Conservation (phyloP, 64 coral and sea anemone genomes). For the Stichodactyla helianthus region DNA sequence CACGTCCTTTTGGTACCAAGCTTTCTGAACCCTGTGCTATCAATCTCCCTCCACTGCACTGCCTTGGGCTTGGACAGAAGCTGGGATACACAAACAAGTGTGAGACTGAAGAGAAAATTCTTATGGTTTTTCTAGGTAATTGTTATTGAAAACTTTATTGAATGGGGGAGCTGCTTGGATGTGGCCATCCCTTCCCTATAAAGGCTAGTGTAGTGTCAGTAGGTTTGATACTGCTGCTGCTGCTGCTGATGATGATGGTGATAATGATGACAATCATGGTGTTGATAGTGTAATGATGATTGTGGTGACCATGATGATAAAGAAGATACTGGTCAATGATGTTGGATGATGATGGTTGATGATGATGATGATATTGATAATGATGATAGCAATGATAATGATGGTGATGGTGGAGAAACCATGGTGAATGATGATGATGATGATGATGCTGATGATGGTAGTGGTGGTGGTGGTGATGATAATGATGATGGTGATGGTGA, state of each 20-base stretch:
- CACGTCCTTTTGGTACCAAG: constrained; percentile 77
- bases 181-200: too few species aligned
- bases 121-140: constrained; percentile 66
- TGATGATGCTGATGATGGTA: background rate
- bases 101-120: constrained; percentile 45
- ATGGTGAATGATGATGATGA: background rate
- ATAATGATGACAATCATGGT: too few species aligned
- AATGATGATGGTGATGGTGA: background rate
- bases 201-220: too few species aligned
- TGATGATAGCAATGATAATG: background rate
- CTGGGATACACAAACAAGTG: constrained; percentile 46
- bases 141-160: too few species aligned
- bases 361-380: background rate
- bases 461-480: background rate
- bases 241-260: too few species aligned
- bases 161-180: too few species aligned
- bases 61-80: constrained; percentile 51
- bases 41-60: constrained; percentile 67
- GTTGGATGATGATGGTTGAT: too few species aligned
- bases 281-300: too few species aligned
- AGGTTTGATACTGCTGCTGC: too few species aligned
- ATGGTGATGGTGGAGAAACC: background rate
- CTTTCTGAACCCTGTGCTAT: constrained; percentile 46
- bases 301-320: too few species aligned
- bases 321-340: too few species aligned